These are phyloP conservation scores for Trissolcus basalis DNA, from an alignment of 1,140 invertebrate species.

Conservation along the genomic window DNA sequence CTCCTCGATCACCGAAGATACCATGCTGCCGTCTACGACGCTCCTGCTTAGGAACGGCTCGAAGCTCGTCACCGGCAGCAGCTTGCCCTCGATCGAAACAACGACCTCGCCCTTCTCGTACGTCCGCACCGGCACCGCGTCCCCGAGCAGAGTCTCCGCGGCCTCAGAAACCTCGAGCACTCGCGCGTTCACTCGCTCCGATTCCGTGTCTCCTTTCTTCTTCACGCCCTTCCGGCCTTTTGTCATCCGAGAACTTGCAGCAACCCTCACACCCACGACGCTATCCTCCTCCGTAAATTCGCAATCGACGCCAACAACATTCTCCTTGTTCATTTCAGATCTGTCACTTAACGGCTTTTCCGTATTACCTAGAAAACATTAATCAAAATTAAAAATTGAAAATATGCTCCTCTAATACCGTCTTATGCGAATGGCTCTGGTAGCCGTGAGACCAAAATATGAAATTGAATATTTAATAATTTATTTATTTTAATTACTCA, in stretches of 20 bases:
- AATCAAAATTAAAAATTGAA: background rate
- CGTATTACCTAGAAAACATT: conserved; percentile 12
- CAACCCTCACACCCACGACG: conserved; percentile 75
- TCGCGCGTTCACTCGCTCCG: conserved; percentile 54
- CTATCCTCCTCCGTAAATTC: conserved; percentile 73
- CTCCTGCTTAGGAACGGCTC: conserved; percentile 46
- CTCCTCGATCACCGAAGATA: conserved; percentile 22
- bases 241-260: conserved; percentile 70
- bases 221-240: conserved; percentile 32
- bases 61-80: conserved; percentile 63
- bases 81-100: conserved; percentile 70
- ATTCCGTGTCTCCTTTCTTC: conserved; percentile 38
- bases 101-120: conserved; percentile 72
- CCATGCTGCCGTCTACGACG: conserved; percentile 10
- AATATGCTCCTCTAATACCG: too few species aligned
- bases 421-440: too few species aligned
- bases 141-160: conserved; percentile 62
- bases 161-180: conserved; percentile 56
- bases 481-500: too few species aligned
- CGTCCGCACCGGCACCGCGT: conserved; percentile 57
- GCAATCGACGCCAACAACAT: conserved; percentile 64
- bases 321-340: background rate
- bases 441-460: too few species aligned
- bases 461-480: too few species aligned
- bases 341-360: conserved; percentile 4